Conservation (phyloP, 2,888 invertebrate species). For the Amblyteles armatorius region DNA sequence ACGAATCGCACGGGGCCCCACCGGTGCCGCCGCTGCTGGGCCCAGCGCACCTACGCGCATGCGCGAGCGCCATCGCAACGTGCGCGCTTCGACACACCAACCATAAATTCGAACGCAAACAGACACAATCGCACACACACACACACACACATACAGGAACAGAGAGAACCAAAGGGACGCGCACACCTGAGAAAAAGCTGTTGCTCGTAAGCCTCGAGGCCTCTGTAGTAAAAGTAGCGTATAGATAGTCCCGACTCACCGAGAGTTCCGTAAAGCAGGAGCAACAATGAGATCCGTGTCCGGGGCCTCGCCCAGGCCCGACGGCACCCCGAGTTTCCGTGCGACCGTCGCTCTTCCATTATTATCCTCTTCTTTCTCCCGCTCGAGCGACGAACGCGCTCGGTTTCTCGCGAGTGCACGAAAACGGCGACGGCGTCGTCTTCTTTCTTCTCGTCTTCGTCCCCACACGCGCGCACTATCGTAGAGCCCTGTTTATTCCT, state of each 20-base stretch:
- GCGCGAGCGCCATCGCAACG: conserved; percentile 38
- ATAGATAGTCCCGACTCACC: conserved; percentile 76
- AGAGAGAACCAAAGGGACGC: conserved; percentile 22
- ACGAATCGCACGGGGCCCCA: conserved; percentile 34
- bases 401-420: conserved; percentile 44
- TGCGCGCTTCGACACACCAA: conserved; percentile 18
- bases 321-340: conserved; percentile 60
- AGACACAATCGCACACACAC: conserved; percentile 15
- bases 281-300: conserved; percentile 70
- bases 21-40: neutral
- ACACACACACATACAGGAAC: conserved; percentile 33
- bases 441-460: conserved; percentile 4
- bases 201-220: conserved; percentile 14
- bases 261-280: conserved; percentile 76
- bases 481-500: conserved; percentile 4
- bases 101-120: conserved; percentile 15
- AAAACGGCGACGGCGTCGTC: conserved; percentile 58
- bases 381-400: conserved; percentile 26
- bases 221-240: conserved; percentile 29
- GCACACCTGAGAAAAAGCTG: conserved; percentile 28
- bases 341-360: conserved; percentile 63
- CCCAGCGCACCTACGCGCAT: conserved; percentile 62
- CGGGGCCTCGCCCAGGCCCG: conserved; percentile 74
- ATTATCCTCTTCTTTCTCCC: conserved; percentile 41
- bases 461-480: conserved; percentile 24